Evolutionary conservation across 2,113 vertebrate genomes (phyloP).

Genomic region (Zosterops hypoxanthus): DNA sequence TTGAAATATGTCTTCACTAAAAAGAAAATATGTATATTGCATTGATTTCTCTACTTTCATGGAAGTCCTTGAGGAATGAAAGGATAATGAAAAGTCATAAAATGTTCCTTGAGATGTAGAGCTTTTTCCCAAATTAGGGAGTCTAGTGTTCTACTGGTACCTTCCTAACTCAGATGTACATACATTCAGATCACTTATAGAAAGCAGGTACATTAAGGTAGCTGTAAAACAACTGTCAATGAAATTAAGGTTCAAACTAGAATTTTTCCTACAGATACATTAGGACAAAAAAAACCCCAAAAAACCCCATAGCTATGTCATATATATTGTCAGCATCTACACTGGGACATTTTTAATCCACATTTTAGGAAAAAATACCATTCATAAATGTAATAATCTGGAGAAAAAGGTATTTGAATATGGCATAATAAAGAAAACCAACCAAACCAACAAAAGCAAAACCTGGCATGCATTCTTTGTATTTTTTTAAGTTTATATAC

Average conservation of each 20-base stretch:
- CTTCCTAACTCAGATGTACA: neutral
- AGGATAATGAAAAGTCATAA: neutral
- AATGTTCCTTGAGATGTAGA: neutral
- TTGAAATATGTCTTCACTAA: neutral
- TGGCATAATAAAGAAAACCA: neutral
- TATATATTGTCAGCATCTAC: neutral
- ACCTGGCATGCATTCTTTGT: accelerated
- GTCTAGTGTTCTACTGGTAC: neutral
- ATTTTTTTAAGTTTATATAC: neutral
- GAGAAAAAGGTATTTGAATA: neutral
- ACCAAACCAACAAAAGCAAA: neutral
- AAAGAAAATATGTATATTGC: neutral
- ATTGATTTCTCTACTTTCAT: neutral
- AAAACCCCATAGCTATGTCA: neutral
- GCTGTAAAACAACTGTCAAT: neutral
- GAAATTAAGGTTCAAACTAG: neutral
- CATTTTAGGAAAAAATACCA: neutral
- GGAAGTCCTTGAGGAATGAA: neutral
- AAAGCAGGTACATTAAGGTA: neutral
- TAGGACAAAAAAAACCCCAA: neutral
- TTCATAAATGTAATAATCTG: neutral
- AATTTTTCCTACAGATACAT: neutral
- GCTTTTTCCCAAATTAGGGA: neutral
- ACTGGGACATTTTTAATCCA: neutral
- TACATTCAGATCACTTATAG: neutral